Evolutionary conservation across 1,140 invertebrate genomes (phyloP), one percentile per base, ranked within the genome.

Genomic region (Zophobas morio): DNA sequence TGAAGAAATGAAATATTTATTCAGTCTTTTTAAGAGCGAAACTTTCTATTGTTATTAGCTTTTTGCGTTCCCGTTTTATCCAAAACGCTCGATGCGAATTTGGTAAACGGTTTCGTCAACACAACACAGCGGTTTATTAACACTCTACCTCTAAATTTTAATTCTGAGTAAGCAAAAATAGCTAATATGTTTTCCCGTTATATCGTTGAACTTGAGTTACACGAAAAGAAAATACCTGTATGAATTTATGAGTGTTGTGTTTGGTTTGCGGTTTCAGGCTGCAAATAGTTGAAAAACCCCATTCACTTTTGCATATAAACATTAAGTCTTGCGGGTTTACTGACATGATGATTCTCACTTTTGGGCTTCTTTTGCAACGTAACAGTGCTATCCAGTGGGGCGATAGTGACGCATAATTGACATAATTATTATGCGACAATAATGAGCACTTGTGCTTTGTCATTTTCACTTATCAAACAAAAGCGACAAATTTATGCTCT

Each of bases 111-210:
- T 63, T 37, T 51, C n/a, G 2, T 2, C 20, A 20, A 51, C 4
- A n/a, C 35, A 40, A 8, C 35, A 1, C 8, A 66, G 42, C 20
- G 2, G 60, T 2, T 66, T 32, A n/a, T 66, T 42, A 42, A 66
- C 60, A 40, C 39, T 66, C 49, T 51, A 20, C 6, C 42, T 46
- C 42, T 46, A 46, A 51, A 51, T n/a, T 51, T 66, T 42, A 40
- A 8, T 37, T 36, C 20, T 20, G 20, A 20, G 20, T 20, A 20
- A 20, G 20, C 20, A 60, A 66, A 66, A 66, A 66, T 66, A 66
- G 42, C 60, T 42, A 63, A 63, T 63, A 63, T 33, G 8, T 66
- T 66, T 66, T 37, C 5, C 60, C 60, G 60, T 66, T 66, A 66
- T 66, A 42, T 66, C 60, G 37, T 32, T 40, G 60, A 66, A 66